These are phyloP conservation scores for Dreissena polymorpha DNA, from an alignment of 1,140 invertebrate species.

Conservation along the genomic window DNA sequence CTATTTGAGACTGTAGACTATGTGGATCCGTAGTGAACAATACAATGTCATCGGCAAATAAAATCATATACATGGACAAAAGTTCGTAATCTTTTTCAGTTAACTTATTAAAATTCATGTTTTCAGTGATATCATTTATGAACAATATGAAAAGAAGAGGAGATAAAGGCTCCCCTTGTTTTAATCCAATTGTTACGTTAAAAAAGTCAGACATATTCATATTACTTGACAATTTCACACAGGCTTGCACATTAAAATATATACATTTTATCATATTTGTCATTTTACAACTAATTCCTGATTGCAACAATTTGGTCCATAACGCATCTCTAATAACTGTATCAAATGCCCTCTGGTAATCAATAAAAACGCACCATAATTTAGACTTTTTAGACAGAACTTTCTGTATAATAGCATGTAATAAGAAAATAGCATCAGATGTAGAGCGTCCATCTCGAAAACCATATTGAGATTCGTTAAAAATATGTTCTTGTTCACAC, in stretches of 20 bases:
- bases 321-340: background rate
- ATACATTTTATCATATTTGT: conserved; percentile 27
- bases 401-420: conserved; percentile 43
- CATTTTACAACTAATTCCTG: background rate
- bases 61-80: conserved; percentile 19
- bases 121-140: conserved; percentile 19
- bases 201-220: conserved; percentile 16
- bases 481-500: conserved; percentile 27
- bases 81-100: conserved; percentile 6
- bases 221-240: conserved; percentile 16
- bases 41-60: conserved; percentile 18
- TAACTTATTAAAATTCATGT: conserved; percentile 1
- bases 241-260: conserved; percentile 6
- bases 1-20: conserved; percentile 13
- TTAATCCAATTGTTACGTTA: background rate
- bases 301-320: conserved; percentile 5
- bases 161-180: conserved; percentile 9
- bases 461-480: conserved; percentile 29
- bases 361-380: background rate
- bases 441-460: conserved; percentile 36
- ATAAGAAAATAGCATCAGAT: conserved; percentile 39
- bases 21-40: conserved; percentile 4
- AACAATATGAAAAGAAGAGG: background rate
- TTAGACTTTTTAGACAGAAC: conserved; percentile 33
- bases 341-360: too few relatives aligned